phyloP scores from a whole-genome alignment of 2,113 vertebrate species.

The Nibea coibor region DNA sequence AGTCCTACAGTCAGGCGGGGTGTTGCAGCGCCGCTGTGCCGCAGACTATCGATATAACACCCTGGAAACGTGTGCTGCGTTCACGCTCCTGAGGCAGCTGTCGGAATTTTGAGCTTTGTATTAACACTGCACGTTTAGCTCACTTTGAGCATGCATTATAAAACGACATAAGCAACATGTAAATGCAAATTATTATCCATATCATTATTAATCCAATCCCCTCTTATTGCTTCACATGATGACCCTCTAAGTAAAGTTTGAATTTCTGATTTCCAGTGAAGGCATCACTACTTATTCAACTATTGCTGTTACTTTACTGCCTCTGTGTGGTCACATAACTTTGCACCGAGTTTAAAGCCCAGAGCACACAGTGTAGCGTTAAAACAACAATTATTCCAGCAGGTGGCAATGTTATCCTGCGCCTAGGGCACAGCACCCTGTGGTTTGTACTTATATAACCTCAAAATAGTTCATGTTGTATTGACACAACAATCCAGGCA shows the following conservation, averaged over 20 bases:
- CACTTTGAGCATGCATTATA: not conserved
- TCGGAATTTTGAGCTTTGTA: not conserved
- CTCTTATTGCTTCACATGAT: not conserved
- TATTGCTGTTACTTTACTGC: conserved; percentile 49
- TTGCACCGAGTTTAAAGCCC: not conserved
- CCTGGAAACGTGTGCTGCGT: conserved; percentile 14
- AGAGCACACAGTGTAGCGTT: not conserved
- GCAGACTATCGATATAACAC: conserved; percentile 66
- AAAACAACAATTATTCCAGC: conserved; percentile 41
- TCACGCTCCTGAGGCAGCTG: not conserved
- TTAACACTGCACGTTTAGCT: not conserved
- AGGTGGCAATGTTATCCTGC: conserved; percentile 52
- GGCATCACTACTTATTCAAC: not conserved
- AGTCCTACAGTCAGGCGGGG: conserved; percentile 35
- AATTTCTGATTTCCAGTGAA: not conserved
- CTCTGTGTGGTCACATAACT: conserved; percentile 51
- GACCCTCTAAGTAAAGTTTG: not conserved
- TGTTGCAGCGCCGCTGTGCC: conserved; percentile 67
- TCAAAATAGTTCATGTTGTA: not conserved
- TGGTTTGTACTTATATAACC: conserved; percentile 30
- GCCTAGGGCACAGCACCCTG: not conserved
- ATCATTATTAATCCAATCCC: not conserved
- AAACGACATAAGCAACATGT: not conserved
- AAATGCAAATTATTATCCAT: not conserved
- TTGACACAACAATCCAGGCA: not conserved